Conservation (phyloP, 2,797 vertebrate species). For the Lagorchestes hirsutus region DNA sequence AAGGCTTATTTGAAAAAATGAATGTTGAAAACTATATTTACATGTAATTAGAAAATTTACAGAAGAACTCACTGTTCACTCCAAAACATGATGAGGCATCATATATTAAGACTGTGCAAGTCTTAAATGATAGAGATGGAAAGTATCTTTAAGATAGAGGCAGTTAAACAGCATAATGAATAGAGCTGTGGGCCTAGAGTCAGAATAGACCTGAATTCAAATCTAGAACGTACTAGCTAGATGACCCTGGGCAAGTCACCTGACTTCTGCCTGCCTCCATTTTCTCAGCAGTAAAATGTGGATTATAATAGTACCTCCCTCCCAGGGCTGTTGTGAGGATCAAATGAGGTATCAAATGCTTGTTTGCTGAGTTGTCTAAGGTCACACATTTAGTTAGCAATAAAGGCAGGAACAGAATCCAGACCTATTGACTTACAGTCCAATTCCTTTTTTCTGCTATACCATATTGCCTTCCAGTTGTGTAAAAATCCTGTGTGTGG, state of each 20-base stretch:
- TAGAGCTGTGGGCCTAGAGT: not conserved
- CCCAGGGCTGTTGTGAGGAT: not conserved
- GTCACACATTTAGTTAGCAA: accelerated
- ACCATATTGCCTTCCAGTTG: not conserved
- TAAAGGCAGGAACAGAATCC: accelerated
- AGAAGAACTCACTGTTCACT: not conserved
- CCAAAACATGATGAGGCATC: not conserved
- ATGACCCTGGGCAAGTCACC: not conserved
- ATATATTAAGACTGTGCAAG: not conserved
- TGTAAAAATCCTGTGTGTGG: not conserved
- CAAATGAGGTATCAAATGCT: not conserved
- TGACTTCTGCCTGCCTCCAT: not conserved
- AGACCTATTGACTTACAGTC: not conserved
- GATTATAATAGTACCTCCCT: not conserved
- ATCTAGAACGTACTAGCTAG: not conserved
- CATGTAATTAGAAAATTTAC: too few relatives aligned
- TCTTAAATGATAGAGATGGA: not conserved
- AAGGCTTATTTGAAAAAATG: too few relatives aligned
- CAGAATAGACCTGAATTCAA: not conserved
- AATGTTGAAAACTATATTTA: too few relatives aligned
- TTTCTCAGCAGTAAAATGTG: not conserved
- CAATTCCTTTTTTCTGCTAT: not conserved
- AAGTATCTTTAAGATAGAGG: not conserved
- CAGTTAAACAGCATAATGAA: not conserved
- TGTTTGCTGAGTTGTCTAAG: not conserved